Percentiles rank a stretch among this genome's conserved stretches.
phyloP scores from a whole-genome alignment of 1,140 invertebrate species.

The Sitodiplosis mosellana region DNA sequence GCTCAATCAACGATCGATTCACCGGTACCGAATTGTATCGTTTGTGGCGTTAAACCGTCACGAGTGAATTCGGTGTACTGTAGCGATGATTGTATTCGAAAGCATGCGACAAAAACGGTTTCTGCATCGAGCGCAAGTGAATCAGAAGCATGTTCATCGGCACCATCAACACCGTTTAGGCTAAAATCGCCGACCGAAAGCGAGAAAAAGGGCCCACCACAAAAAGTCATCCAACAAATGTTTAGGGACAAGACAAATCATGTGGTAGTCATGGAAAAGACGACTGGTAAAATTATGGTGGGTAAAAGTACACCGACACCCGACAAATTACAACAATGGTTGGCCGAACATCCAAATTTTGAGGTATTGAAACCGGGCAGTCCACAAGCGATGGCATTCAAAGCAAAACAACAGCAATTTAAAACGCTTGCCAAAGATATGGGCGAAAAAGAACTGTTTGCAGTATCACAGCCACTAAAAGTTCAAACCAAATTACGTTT shows the following conservation, averaged over 20 bases:
- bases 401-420: not conserved
- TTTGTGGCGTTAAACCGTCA: conserved; percentile 47
- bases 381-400: conserved; percentile 9
- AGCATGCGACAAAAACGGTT: conserved; percentile 50
- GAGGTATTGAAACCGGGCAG: conserved; percentile 54
- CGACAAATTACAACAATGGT: conserved; percentile 58
- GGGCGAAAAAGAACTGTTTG: not conserved
- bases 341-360: conserved; percentile 70
- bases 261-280: conserved; percentile 64
- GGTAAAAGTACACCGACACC: conserved; percentile 60
- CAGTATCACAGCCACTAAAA: conserved; percentile 14
- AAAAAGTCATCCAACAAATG: not conserved
- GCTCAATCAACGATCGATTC: not conserved
- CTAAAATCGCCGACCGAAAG: conserved; percentile 7
- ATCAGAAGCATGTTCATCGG: not conserved
- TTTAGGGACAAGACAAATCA: not conserved
- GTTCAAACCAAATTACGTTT: conserved; percentile 29
- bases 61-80: conserved; percentile 64
- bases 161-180: not conserved
- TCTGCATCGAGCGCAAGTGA: conserved; percentile 17
- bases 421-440: not conserved
- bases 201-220: conserved; percentile 14
- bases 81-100: conserved; percentile 67
- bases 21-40: conserved; percentile 33
- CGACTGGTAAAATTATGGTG: conserved; percentile 52